A percentile compares a stretch with the other conserved stretches of the same genome.
Conservation (phyloP, 2,113 vertebrate species). For the Chaetorhynchus papuensis region DNA sequence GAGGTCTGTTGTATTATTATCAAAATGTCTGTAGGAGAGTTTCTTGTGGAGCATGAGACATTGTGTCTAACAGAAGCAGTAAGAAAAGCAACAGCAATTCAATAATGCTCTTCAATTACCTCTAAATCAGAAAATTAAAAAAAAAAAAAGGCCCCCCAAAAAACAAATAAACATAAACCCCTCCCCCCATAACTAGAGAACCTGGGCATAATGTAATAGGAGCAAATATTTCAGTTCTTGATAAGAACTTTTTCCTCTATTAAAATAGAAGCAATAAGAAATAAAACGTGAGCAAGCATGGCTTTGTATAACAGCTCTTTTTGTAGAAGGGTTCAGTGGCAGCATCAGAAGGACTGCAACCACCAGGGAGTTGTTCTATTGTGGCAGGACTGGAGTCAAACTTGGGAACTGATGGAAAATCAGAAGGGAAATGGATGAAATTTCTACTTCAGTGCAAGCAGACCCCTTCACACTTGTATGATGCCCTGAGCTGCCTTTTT, state of each 20-base stretch:
- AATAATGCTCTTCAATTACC: background rate
- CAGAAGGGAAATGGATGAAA: background rate
- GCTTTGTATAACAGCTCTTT: background rate
- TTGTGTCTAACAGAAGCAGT: background rate
- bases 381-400: background rate
- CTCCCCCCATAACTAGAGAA: background rate
- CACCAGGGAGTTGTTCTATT: background rate
- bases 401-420: background rate
- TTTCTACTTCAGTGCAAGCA: background rate
- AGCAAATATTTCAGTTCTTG: background rate
- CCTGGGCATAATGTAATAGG: background rate
- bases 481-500: background rate
- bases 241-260: background rate
- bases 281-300: background rate
- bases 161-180: background rate
- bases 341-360: background rate
- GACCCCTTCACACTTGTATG: background rate
- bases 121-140: background rate
- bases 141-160: background rate
- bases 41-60: background rate
- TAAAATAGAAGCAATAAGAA: background rate
- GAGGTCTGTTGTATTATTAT: background rate
- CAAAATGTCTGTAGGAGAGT: background rate
- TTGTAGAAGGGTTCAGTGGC: background rate
- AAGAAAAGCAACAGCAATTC: conserved; percentile 1